These are phyloP conservation scores for Martes martes DNA, from an alignment of 2,113 vertebrate species.

Conservation along the genomic window DNA sequence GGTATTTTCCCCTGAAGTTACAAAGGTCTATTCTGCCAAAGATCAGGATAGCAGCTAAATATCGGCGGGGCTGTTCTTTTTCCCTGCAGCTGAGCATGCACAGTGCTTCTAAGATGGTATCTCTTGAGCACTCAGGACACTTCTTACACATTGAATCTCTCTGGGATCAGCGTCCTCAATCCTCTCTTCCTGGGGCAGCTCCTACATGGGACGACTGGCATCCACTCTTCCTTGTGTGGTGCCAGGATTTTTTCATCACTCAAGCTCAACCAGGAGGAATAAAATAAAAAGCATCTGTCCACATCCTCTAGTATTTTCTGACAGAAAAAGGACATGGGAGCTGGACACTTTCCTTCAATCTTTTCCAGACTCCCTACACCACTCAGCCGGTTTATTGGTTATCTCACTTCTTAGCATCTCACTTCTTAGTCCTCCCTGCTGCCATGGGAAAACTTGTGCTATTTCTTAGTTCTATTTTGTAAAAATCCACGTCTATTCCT, in stretches of 20 bases:
- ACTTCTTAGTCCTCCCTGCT: not conserved
- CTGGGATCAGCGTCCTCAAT: not conserved
- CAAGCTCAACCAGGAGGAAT: not conserved
- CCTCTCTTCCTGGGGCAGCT: not conserved
- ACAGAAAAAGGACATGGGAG: not conserved
- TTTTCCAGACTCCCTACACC: not conserved
- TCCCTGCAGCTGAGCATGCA: no score
- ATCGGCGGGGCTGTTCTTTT: not conserved
- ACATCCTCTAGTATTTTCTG: not conserved
- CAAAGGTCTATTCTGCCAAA: not conserved
- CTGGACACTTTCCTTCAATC: not conserved
- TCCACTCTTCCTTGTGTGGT: not conserved
- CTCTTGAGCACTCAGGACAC: not conserved
- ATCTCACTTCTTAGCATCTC: not conserved
- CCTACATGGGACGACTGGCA: rapidly evolving
- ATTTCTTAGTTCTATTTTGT: not conserved
- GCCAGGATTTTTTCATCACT: not conserved
- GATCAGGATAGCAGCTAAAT: not conserved
- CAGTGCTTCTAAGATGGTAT: not conserved
- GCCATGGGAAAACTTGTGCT: not conserved
- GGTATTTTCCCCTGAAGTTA: not conserved
- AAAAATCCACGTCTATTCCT: not conserved
- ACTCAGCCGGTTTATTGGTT: not conserved
- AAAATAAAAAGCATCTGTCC: not conserved
- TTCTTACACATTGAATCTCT: not conserved